Conservation (phyloP, 2,888 invertebrate species). For the Xestoiulus laeticollis region DNA sequence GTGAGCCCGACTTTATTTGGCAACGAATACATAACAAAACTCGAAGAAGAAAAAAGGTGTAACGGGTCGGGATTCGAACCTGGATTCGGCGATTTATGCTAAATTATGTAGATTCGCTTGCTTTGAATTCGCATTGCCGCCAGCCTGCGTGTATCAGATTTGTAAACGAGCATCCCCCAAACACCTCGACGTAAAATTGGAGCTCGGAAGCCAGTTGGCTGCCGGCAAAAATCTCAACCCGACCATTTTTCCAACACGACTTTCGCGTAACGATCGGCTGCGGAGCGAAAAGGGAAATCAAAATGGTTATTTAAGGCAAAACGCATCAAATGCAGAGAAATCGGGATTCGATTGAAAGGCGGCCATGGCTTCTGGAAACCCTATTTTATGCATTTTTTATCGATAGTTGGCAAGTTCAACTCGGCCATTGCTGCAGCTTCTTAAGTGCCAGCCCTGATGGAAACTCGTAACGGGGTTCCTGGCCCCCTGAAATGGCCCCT, state of each 20-base stretch:
- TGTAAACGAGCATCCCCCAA: constrained; percentile 25
- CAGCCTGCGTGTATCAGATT: constrained; percentile 12
- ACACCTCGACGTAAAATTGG: not conserved
- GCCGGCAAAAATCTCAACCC: constrained; percentile 22
- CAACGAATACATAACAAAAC: not conserved
- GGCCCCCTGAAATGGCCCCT: constrained; percentile 31
- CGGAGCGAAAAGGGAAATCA: constrained; percentile 8
- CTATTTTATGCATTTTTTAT: constrained; percentile 33
- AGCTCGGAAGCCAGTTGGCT: not conserved
- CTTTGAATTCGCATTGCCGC: constrained; percentile 10
- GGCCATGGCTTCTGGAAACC: not conserved
- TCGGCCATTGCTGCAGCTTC: not conserved
- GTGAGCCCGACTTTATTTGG: not conserved
- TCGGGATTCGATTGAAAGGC: constrained; percentile 27
- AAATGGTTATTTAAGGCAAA: constrained; percentile 17
- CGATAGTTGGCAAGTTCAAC: not conserved
- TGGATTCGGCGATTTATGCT: not conserved
- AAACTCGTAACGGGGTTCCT: constrained; percentile 28
- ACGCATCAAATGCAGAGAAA: not conserved
- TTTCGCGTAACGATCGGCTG: not conserved
- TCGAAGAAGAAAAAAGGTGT: too few species aligned
- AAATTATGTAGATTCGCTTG: not conserved
- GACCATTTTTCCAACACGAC: not conserved
- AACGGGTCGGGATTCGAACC: not conserved
- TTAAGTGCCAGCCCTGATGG: constrained; percentile 9